Conservation (phyloP, 2,797 vertebrate species). For the Phyllotis vaccarum region DNA sequence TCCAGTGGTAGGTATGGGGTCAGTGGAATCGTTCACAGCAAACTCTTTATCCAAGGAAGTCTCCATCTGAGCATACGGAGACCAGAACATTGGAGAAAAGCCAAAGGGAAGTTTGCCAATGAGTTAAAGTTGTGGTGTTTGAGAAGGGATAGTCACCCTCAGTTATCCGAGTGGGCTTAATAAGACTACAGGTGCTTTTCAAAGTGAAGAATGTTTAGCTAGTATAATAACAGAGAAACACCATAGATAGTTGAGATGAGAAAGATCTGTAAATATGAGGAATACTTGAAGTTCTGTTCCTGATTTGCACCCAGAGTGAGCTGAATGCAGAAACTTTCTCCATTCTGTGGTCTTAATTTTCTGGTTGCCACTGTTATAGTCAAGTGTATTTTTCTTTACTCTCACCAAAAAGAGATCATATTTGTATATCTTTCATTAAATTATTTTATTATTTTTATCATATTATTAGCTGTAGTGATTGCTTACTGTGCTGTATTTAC, state of each 20-base stretch:
- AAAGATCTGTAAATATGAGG: neutral
- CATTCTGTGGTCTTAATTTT: neutral
- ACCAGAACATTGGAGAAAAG: neutral
- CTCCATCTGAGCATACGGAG: neutral
- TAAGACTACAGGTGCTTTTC: neutral
- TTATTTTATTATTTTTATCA: neutral
- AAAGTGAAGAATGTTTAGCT: neutral
- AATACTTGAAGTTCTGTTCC: neutral
- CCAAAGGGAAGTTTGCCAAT: neutral
- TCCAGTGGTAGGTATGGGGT: neutral
- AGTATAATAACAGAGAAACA: neutral
- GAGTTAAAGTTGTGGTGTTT: neutral
- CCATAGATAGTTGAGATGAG: neutral
- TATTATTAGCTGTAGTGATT: neutral
- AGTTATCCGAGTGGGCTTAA: neutral
- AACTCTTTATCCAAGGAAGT: neutral
- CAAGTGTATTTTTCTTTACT: neutral
- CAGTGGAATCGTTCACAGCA: neutral
- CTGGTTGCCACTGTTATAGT: neutral
- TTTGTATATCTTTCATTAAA: neutral
- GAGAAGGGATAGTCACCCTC: neutral
- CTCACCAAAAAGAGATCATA: neutral
- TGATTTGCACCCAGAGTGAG: neutral
- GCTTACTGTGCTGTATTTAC: neutral
- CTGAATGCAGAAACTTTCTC: fast-evolving